Conservation (phyloP, 2,888 invertebrate species). For the Acanthosepion pharaonis region DNA sequence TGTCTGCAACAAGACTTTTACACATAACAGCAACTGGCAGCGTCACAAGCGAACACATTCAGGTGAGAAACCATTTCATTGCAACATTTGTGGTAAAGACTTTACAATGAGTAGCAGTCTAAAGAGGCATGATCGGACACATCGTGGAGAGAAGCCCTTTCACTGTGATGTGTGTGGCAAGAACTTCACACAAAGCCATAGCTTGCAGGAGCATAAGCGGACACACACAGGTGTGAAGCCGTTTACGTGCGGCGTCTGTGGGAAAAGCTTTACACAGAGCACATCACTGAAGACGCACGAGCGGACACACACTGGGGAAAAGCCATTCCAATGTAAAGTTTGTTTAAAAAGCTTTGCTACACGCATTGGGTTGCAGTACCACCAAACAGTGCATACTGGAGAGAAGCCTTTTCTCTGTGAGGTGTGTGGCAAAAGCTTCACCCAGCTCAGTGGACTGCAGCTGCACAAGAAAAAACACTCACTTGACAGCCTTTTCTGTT, state of each 20-base stretch:
- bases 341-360: neutral
- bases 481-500: neutral
- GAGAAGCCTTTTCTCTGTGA: constrained; percentile 20
- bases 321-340: neutral
- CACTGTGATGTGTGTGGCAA: constrained; percentile 17
- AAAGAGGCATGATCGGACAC: neutral
- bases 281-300: constrained; percentile 13
- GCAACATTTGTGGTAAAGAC: neutral
- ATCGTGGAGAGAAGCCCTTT: neutral
- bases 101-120: neutral
- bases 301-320: constrained; percentile 20
- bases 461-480: neutral
- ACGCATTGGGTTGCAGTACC: neutral
- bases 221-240: constrained; percentile 33
- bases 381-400: neutral
- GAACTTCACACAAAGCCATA: neutral
- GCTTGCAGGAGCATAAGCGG: neutral
- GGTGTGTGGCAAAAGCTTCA: constrained; percentile 12
- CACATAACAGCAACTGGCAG: neutral
- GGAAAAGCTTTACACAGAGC: constrained; percentile 33
- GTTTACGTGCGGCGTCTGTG: constrained; percentile 33
- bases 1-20: neutral
- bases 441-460: neutral
- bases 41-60: neutral
- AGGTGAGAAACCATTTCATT: neutral